A percentile compares a stretch with the other conserved stretches of the same genome.
These are phyloP conservation scores for Centrocercus urophasianus DNA, from an alignment of 2,113 vertebrate genomes.

Conservation along the genomic window DNA sequence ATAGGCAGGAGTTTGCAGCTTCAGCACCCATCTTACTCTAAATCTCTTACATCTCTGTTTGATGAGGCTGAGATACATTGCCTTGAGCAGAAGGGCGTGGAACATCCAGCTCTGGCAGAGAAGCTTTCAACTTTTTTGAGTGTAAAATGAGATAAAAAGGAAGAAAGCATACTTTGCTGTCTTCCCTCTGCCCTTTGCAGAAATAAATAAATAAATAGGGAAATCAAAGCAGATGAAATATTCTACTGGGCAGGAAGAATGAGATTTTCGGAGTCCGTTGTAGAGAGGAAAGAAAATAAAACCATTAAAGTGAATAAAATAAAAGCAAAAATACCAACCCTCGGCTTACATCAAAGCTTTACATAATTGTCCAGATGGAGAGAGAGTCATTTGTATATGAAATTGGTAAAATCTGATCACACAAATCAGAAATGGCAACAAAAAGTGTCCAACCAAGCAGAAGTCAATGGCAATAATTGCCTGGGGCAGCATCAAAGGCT, in stretches of 20 bases:
- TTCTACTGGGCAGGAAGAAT: not conserved
- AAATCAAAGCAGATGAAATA: not conserved
- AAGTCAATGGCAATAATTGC: slow-evolving; percentile 7
- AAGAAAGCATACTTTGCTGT: not conserved
- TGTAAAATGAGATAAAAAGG: not conserved
- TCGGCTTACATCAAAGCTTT: not conserved
- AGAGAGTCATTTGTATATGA: not conserved
- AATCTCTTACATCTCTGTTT: not conserved
- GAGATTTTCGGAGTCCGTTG: not conserved
- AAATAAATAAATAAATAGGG: not conserved
- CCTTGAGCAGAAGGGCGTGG: not conserved
- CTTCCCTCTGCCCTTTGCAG: accelerated
- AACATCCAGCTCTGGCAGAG: not conserved
- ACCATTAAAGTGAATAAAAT: not conserved
- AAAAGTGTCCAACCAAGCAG: not conserved
- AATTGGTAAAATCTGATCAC: not conserved
- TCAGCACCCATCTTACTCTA: not conserved
- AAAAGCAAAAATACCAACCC: not conserved
- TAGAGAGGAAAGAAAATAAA: not conserved
- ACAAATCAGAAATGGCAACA: not conserved
- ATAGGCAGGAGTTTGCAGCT: not conserved
- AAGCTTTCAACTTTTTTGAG: not conserved
- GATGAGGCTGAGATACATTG: not conserved
- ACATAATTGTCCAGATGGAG: not conserved
- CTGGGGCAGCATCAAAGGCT: slow-evolving; percentile 13